Base-by-base conservation (phyloP, 1,140 invertebrate species). In the Drosophila sechellia region DNA sequence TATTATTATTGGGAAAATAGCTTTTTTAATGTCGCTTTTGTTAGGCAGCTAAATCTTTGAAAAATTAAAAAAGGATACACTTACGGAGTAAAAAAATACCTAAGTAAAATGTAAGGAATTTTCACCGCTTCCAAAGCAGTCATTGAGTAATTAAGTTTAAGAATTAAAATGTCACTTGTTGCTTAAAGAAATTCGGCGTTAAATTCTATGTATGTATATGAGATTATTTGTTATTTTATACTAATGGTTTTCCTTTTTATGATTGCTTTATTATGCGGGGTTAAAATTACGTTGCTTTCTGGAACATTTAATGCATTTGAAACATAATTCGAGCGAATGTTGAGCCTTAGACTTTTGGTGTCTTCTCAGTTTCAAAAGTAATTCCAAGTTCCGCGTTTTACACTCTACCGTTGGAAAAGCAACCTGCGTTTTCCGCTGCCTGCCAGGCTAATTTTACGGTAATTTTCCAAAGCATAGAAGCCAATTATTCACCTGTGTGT, bases 401-500 rank as follows among this genome's bases (percentile, higher is more conserved):
- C 40, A 15, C 34, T 39, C 4, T 25, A 25, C 20, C 50, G 37
- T 27, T 12, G 8, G 6, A 37, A 34, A 46, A 69, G 37, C 43
- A 31, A 31, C 25, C 59, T 50, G 45, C 46, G 64, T 63, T 37
- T 66, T 37, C 61, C 37, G 27, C 52, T 48, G 42, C 49, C 54
- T 80, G 65, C 57, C 55, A 45, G 78, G 79, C 84, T 90, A 90
- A 90, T 90, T 90, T 90, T 86, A 90, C 86, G 86, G 76, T 86
- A 86, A 90, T 86, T 90, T 75, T 86, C 65, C 76, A 85, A 73
- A 89, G 79, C 76, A 79, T 79, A 79, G 76, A 64, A 73, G 79
- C 79, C 84, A 89, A 89, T 89, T 89, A 89, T 89, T 89, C 79
- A 89, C 77, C 79, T 87, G 84, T 87, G 84, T 22, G 20, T 22